Evolutionary conservation across 2,113 vertebrate species (phyloP), one percentile per base, ranked within the genome.

Genomic region (Meriones unguiculatus): DNA sequence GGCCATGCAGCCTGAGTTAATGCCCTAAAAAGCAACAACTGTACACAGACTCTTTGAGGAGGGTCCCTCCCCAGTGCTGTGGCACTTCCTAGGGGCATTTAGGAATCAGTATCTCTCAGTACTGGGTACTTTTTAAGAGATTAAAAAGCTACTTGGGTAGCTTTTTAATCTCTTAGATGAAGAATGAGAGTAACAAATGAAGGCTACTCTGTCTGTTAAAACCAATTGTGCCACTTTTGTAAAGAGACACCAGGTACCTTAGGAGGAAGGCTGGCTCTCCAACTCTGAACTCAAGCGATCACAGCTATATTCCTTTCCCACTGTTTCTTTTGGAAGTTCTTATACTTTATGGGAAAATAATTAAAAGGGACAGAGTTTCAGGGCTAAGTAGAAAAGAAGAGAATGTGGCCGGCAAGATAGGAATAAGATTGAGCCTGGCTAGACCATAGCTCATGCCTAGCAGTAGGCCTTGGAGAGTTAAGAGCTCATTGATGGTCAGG

Each of bases 151-250:
- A 15, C 32, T n/a, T 77, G 80, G 18, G 28, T 67, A 20, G 32
- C 67, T 86, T 62, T 89, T 93, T 28, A 82, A 62, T 64, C 75
- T 81, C 54, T 72, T 54, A 85, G 38, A 59, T 87, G 41, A 54
- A 93, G 32, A 89, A 54, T 10, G 65, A 62, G 38, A 20, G 24
- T 65, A 57, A 57, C 28, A 25, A 52, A 78, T 0, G 64, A 28
- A 72, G 73, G 67, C 7, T 32, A 57, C 64, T 59, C 5, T 32
- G 17, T 87, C 5, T 84, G 52, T 65, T 80, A 67, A 88, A 80
- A 91, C 75, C 38, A 30, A 30, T 35, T 2, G 3, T 17, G 52
- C 30, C 11, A 30, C 73, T 41, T 12, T n/a, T 46, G 41, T 76
- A 14, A 76, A 76, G 57, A 64, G 62, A 32, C 7, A 0, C 24